Percentiles rank a stretch among this genome's conserved stretches.
These are phyloP conservation scores for Marronus borbonicus DNA, from an alignment of 2,888 invertebrate species.

Conservation along the genomic window DNA sequence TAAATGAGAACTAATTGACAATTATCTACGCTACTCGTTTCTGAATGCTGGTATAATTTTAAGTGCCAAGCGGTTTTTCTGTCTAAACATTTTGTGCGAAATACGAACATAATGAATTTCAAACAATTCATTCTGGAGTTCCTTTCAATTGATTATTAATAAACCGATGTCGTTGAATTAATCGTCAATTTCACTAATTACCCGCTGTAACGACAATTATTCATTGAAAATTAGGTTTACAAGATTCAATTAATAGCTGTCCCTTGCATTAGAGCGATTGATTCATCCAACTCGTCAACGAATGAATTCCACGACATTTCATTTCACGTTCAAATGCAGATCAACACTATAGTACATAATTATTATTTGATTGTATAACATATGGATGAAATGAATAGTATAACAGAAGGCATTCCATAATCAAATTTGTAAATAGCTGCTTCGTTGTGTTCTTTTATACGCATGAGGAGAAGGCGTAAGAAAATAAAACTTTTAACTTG, in stretches of 20 bases:
- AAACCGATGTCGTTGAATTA: constrained; percentile 15
- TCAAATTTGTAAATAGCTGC: too few species aligned
- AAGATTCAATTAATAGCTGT: constrained; percentile 22
- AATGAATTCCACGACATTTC: background rate
- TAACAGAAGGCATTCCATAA: too few species aligned
- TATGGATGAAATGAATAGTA: too few species aligned
- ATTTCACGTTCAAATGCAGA: background rate
- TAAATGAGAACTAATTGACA: constrained; percentile 20
- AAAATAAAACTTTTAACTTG: too few species aligned
- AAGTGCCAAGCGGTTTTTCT: background rate
- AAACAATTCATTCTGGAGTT: background rate
- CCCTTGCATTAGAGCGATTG: background rate
- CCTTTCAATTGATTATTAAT: background rate
- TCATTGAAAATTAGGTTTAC: constrained; percentile 10
- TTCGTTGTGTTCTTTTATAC: too few species aligned
- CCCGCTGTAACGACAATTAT: background rate
- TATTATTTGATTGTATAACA: too few species aligned
- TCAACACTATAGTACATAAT: background rate
- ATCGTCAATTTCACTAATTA: constrained; percentile 30
- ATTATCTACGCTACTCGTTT: constrained; percentile 31
- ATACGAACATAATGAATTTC: background rate
- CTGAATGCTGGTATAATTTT: background rate
- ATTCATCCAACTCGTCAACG: background rate
- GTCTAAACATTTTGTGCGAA: background rate
- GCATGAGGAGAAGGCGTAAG: too few species aligned